Percentiles rank a stretch among this genome's conserved stretches.
Conservation (phyloP, 2,113 vertebrate species). For the Alouatta palliata region DNA sequence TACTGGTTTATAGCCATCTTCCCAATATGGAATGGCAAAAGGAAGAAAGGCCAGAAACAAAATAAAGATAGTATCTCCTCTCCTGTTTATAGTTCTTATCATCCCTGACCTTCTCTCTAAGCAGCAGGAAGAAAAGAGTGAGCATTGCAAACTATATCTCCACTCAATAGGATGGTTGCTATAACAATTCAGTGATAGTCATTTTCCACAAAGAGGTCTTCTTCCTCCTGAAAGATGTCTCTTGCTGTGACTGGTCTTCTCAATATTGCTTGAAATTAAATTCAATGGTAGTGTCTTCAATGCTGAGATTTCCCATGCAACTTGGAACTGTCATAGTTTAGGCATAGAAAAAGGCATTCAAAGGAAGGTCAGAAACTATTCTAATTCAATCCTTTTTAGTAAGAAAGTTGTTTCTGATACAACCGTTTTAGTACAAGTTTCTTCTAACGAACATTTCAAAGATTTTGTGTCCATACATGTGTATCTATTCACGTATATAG, state of each 20-base stretch:
- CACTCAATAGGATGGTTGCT: background rate
- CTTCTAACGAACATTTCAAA: background rate
- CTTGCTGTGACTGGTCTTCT: constrained; percentile 5
- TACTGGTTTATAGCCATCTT: background rate
- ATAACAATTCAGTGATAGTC: background rate
- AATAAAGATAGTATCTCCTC: background rate
- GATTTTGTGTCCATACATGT: background rate
- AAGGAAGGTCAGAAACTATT: background rate
- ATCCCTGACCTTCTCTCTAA: background rate
- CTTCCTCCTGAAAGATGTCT: constrained; percentile 42
- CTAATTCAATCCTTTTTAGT: background rate
- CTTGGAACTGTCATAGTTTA: background rate
- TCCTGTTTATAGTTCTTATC: background rate
- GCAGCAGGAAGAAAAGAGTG: background rate
- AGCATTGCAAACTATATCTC: background rate
- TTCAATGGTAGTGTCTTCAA: background rate
- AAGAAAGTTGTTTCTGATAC: background rate
- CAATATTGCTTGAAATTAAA: constrained; percentile 23
- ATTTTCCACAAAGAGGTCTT: constrained; percentile 29
- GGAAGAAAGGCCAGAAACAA: constrained; percentile 1
- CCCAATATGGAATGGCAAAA: background rate
- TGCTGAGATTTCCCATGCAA: background rate
- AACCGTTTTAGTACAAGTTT: background rate
- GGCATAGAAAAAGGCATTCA: background rate
- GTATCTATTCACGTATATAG: background rate